A percentile compares a stretch with the other conserved stretches of the same genome.
These are phyloP conservation scores for Misgurnus mizolepis DNA, from an alignment of 2,113 vertebrate species.

Conservation along the genomic window DNA sequence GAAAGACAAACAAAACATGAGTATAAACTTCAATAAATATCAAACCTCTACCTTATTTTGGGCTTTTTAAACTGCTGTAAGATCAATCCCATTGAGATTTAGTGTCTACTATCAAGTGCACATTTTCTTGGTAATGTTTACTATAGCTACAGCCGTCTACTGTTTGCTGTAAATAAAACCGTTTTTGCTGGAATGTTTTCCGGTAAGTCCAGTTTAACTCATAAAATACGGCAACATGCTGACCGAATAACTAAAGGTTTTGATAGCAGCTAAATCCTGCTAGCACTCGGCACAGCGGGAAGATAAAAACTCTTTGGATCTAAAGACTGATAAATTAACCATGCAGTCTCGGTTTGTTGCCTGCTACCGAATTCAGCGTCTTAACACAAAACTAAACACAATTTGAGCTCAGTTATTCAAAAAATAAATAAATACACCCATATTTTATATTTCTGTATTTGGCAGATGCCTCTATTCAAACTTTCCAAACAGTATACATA, in stretches of 20 bases:
- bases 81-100: background rate
- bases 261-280: background rate
- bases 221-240: constrained; percentile 2
- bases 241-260: background rate
- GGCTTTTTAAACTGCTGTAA: too few species aligned
- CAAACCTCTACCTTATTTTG: too few species aligned
- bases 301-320: background rate
- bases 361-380: background rate
- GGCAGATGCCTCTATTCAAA: too few species aligned
- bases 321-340: constrained; percentile 8
- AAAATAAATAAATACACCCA: too few species aligned
- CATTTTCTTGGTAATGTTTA: constrained; percentile 21
- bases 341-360: background rate
- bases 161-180: constrained; percentile 50
- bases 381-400: background rate
- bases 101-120: background rate
- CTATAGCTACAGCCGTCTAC: background rate
- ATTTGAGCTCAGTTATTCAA: too few species aligned
- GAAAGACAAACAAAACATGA: too few species aligned
- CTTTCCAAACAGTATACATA: too few species aligned
- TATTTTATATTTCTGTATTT: too few species aligned
- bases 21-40: too few species aligned
- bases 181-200: background rate
- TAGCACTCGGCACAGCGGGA: constrained; percentile 17
- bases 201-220: constrained; percentile 21